Evolutionary conservation across 2,113 vertebrate genomes (phyloP).

Genomic region (Aspidoscelis tigris): DNA sequence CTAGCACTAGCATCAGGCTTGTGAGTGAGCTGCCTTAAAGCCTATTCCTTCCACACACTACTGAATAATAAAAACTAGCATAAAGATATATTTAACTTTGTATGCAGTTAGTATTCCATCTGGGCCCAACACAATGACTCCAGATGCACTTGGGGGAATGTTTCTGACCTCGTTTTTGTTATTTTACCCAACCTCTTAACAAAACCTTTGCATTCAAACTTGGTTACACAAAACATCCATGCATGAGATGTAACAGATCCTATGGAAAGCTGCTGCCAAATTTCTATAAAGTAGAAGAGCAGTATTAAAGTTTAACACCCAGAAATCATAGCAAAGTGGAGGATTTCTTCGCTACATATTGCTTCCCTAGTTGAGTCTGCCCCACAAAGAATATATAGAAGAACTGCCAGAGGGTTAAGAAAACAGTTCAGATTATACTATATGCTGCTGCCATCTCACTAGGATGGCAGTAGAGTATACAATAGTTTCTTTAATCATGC

Average conservation of each 20-base stretch:
- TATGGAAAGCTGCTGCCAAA: neutral
- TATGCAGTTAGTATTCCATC: neutral
- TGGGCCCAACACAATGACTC: neutral
- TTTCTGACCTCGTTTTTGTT: neutral
- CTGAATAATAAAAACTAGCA: neutral
- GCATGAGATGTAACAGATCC: neutral
- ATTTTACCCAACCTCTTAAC: neutral
- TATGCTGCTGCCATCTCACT: neutral
- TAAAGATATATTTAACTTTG: neutral
- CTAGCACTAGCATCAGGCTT: neutral
- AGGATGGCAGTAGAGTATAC: too few species aligned
- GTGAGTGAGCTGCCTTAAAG: neutral
- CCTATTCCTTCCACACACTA: neutral
- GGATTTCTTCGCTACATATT: neutral
- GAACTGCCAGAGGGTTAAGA: neutral
- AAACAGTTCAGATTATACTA: too few species aligned
- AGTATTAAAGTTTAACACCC: neutral
- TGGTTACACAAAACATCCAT: neutral
- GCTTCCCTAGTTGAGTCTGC: neutral
- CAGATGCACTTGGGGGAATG: neutral
- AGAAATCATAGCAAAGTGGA: neutral
- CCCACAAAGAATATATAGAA: neutral
- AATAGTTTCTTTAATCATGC: too few species aligned
- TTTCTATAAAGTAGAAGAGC: neutral
- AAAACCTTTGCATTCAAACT: neutral